phyloP scores from a whole-genome alignment of 1,140 invertebrate genomes.

The Zeugodacus cucurbitae region DNA sequence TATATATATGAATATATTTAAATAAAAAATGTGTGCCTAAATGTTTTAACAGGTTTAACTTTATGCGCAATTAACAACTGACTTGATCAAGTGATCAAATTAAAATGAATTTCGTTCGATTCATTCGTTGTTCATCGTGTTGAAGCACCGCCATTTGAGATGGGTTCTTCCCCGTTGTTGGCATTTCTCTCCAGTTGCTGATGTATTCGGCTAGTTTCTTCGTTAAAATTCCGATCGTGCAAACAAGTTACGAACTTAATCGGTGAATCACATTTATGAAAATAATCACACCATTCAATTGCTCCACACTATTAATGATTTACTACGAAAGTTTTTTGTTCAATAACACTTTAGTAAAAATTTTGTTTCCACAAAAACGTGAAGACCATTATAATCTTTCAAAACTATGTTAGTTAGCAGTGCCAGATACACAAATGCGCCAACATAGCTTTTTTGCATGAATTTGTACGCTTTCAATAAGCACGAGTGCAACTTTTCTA shows the following conservation, averaged over 20 bases:
- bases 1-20: not conserved
- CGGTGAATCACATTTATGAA: conserved; percentile 11
- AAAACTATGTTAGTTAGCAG: not conserved
- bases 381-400: not conserved
- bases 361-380: not conserved
- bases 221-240: not conserved
- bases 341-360: not conserved
- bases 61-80: conserved; percentile 20
- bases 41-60: not conserved
- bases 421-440: not conserved
- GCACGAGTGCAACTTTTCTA: too few relatives aligned
- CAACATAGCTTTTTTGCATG: too few relatives aligned
- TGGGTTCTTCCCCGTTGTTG: conserved; percentile 16
- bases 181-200: not conserved
- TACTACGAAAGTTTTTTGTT: not conserved
- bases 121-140: not conserved
- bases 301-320: not conserved
- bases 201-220: not conserved
- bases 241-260: not conserved
- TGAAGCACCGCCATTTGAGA: not conserved
- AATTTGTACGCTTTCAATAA: too few relatives aligned
- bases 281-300: not conserved
- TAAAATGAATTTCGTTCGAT: not conserved
- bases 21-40: not conserved
- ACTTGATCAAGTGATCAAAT: not conserved